Percentiles rank a stretch among this genome's conserved stretches.
Conservation (phyloP, 1,140 invertebrate genomes). For the Chymomyza costata region DNA sequence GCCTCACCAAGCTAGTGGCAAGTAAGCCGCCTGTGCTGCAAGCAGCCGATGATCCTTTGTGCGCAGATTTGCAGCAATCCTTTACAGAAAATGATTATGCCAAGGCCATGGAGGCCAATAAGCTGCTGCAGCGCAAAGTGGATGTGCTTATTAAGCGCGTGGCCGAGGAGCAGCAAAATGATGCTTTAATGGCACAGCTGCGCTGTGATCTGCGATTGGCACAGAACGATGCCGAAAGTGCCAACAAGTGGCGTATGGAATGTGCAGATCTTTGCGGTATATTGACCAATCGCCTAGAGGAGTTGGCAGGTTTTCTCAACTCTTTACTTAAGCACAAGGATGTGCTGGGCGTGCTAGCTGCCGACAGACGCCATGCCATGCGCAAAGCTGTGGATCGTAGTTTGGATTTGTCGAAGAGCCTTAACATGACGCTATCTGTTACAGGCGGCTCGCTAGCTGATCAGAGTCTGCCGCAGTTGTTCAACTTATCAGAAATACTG, state of each 20-base stretch:
- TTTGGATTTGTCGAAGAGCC: conserved; percentile 78
- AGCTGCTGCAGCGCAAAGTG: conserved; percentile 59
- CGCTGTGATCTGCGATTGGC: conserved; percentile 73
- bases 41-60: not conserved
- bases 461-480: conserved; percentile 74
- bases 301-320: conserved; percentile 83
- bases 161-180: conserved; percentile 49
- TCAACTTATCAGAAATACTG: conserved; percentile 76
- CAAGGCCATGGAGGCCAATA: conserved; percentile 60
- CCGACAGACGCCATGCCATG: conserved; percentile 76
- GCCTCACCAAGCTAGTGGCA: conserved; percentile 75
- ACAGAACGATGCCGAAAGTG: conserved; percentile 50
- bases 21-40: conserved; percentile 18
- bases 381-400: conserved; percentile 78
- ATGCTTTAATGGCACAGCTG: conserved; percentile 52
- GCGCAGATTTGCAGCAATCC: conserved; percentile 44
- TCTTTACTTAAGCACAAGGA: conserved; percentile 81
- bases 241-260: conserved; percentile 78
- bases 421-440: conserved; percentile 74
- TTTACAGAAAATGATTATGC: conserved; percentile 57
- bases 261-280: conserved; percentile 81
- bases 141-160: conserved; percentile 67
- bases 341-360: conserved; percentile 76
- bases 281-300: conserved; percentile 81
- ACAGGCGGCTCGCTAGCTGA: conserved; percentile 58